Evolutionary conservation across 2,113 vertebrate genomes (phyloP).

Genomic region (Rhinopithecus roxellana): DNA sequence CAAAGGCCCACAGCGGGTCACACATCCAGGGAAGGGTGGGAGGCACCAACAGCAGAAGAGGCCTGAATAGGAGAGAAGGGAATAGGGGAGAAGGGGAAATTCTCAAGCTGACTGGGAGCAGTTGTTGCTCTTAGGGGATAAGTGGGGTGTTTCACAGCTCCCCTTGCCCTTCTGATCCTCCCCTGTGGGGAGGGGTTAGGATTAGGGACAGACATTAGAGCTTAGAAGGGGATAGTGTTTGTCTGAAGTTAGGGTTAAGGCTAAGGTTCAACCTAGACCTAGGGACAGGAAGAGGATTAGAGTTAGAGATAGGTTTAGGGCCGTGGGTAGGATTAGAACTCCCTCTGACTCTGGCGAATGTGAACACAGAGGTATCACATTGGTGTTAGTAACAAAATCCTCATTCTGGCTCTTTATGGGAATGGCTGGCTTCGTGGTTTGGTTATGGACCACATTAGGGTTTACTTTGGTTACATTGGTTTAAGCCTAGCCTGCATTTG

Average conservation of each 20-base stretch:
- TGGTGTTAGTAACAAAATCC: background rate
- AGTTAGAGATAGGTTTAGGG: slow-evolving; percentile 38
- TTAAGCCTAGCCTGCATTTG: background rate
- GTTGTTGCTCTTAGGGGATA: background rate
- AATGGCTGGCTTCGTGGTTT: background rate
- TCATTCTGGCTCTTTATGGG: background rate
- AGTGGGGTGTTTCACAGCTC: background rate
- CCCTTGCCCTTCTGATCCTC: background rate
- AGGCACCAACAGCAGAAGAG: slow-evolving; percentile 41
- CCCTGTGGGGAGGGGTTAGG: background rate
- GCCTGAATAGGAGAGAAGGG: background rate
- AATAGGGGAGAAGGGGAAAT: background rate
- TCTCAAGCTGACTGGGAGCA: background rate
- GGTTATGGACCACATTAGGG: background rate
- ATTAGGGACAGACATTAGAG: background rate
- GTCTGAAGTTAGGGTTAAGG: slow-evolving; percentile 16
- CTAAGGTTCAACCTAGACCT: slow-evolving; percentile 41
- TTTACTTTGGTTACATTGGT: background rate
- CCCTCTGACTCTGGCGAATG: background rate
- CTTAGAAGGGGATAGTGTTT: slow-evolving; percentile 10
- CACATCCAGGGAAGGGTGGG: background rate
- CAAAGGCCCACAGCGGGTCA: slow-evolving; percentile 44
- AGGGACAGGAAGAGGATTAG: background rate
- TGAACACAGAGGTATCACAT: background rate
- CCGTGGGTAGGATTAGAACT: background rate